Percentiles rank a stretch among this genome's conserved stretches.
Evolutionary conservation across 2,797 vertebrate species (phyloP).

Genomic region (Ceyx erithaca): DNA sequence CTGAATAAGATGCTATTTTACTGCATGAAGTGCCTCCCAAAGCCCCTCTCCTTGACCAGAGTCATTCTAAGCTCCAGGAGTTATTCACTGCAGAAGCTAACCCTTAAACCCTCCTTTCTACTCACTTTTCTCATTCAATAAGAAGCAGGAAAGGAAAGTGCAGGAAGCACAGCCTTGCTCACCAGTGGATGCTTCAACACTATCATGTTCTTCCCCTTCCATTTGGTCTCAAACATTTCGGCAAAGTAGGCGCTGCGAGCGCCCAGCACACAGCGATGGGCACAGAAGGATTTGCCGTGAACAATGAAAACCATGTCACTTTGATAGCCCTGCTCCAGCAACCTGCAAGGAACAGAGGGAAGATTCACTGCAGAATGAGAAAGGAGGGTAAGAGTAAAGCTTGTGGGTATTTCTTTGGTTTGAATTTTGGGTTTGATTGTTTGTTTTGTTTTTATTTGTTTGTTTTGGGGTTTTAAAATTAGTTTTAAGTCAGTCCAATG

Average conservation of each 20-base stretch:
- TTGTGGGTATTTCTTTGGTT: not conserved
- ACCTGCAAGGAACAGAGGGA: constrained; percentile 72
- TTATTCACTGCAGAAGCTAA: not conserved
- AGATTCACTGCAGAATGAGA: not conserved
- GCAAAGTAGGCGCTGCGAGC: constrained; percentile 93
- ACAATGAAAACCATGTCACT: constrained; percentile 92
- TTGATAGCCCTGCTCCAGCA: constrained; percentile 92
- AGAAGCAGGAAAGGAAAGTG: not conserved
- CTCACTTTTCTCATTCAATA: not conserved
- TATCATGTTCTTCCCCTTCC: constrained; percentile 91
- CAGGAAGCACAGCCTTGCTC: constrained; percentile 38
- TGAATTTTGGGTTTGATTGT: too few relatives aligned
- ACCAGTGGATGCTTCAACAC: constrained; percentile 95
- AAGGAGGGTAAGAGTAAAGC: not conserved
- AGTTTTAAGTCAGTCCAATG: not conserved
- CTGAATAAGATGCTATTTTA: not conserved
- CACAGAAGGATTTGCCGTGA: constrained; percentile 90
- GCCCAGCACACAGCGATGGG: constrained; percentile 90
- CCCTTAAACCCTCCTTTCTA: not conserved
- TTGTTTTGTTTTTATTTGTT: not conserved
- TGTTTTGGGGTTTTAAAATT: not conserved
- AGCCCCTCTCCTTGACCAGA: not conserved
- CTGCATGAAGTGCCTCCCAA: not conserved
- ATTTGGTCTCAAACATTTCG: constrained; percentile 94
- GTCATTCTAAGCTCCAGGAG: not conserved